A percentile compares a stretch with the other conserved stretches of the same genome.
These are phyloP conservation scores for Mercenaria mercenaria DNA, from an alignment of 1,140 invertebrate genomes.

Conservation along the genomic window DNA sequence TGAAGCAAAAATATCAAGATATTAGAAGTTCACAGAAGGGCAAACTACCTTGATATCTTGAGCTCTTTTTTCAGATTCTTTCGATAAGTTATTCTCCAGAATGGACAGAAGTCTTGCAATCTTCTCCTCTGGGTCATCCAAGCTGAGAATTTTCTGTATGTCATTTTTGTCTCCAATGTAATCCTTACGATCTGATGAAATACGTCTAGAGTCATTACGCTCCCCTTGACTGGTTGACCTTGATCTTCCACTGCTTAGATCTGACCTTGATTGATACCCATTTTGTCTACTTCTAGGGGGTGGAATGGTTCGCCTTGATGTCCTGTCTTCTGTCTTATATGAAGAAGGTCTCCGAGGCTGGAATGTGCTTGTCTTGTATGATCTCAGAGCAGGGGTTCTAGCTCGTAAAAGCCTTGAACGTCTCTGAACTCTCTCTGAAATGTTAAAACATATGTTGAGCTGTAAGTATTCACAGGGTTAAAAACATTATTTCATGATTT, in stretches of 20 bases:
- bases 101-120: constrained; percentile 47
- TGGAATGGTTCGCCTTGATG: not conserved
- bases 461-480: no score
- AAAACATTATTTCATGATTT: no score
- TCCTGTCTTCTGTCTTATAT: not conserved
- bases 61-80: not conserved
- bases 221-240: not conserved
- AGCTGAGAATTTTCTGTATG: constrained; percentile 63
- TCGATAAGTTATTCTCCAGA: not conserved
- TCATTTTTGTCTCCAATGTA: constrained; percentile 27
- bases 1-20: no score
- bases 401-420: constrained; percentile 8
- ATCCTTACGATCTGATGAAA: not conserved
- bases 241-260: not conserved
- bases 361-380: not conserved
- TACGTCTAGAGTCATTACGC: not conserved
- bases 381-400: not conserved
- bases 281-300: constrained; percentile 2
- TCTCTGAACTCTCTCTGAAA: not conserved
- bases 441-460: no score
- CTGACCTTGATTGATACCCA: constrained; percentile 23
- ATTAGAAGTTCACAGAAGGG: no score
- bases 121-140: constrained; percentile 62
- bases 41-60: not conserved
- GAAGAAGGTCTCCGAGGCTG: not conserved